phyloP scores from a whole-genome alignment of 2,888 invertebrate species.

The Cephus runcator region DNA sequence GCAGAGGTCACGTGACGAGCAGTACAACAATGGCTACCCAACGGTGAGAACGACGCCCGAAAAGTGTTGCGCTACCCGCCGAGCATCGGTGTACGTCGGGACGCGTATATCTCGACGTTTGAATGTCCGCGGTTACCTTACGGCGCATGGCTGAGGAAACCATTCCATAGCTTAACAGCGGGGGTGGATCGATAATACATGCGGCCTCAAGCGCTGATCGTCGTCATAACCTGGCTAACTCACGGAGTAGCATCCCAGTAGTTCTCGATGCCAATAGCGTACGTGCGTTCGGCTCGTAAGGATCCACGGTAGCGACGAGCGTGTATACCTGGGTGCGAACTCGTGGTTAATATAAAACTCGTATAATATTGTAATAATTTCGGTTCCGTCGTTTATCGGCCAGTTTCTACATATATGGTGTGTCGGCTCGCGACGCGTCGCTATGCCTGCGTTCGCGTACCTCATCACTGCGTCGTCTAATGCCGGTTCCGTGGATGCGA shows the following conservation, averaged over 20 bases:
- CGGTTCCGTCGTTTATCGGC: not conserved
- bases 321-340: not conserved
- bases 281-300: constrained; percentile 36
- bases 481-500: not conserved
- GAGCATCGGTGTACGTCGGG: not conserved
- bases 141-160: not conserved
- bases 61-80: not conserved
- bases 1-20: not conserved
- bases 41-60: not conserved
- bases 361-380: not conserved
- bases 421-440: constrained; percentile 2
- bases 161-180: not conserved
- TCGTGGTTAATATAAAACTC: not conserved
- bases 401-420: not conserved
- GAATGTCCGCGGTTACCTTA: not conserved
- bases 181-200: constrained; percentile 48
- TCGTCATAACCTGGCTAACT: constrained; percentile 23
- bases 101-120: not conserved
- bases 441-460: not conserved
- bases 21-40: not conserved
- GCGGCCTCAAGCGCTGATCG: constrained; percentile 23
- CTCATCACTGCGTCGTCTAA: not conserved
- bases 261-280: constrained; percentile 39
- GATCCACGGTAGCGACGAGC: constrained; percentile 10
- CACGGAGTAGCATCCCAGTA: constrained; percentile 21